These are phyloP conservation scores for Sigmodon hispidus DNA, from an alignment of 2,113 vertebrate species.

Conservation along the genomic window DNA sequence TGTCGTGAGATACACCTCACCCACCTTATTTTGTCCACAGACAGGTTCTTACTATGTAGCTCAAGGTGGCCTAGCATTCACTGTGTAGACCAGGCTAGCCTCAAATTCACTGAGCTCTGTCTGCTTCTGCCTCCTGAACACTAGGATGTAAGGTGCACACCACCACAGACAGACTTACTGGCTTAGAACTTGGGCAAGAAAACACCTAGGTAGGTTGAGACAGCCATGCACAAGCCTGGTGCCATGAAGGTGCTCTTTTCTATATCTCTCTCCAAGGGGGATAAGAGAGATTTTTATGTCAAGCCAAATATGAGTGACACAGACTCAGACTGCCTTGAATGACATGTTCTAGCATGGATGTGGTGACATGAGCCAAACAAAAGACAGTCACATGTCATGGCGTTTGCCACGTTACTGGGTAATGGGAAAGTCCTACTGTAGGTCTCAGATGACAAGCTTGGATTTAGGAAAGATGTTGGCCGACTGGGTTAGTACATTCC, in stretches of 20 bases:
- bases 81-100: neutral
- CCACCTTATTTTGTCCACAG: fast-evolving
- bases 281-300: neutral
- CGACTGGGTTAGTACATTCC: neutral
- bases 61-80: neutral
- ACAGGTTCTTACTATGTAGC: neutral
- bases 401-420: neutral
- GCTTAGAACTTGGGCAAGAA: neutral
- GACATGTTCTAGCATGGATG: neutral
- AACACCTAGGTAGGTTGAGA: neutral
- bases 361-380: neutral
- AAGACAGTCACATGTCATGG: neutral
- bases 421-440: too few relatives aligned
- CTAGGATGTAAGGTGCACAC: neutral
- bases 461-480: neutral
- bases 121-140: neutral
- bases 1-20: neutral
- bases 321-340: neutral
- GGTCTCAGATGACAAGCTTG: neutral
- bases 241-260: neutral
- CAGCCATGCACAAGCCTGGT: neutral
- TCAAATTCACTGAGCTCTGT: neutral
- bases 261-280: neutral
- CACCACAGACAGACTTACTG: neutral
- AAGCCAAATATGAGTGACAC: neutral